Conservation (phyloP, 2,888 invertebrate genomes). For the Magallana nippona region DNA sequence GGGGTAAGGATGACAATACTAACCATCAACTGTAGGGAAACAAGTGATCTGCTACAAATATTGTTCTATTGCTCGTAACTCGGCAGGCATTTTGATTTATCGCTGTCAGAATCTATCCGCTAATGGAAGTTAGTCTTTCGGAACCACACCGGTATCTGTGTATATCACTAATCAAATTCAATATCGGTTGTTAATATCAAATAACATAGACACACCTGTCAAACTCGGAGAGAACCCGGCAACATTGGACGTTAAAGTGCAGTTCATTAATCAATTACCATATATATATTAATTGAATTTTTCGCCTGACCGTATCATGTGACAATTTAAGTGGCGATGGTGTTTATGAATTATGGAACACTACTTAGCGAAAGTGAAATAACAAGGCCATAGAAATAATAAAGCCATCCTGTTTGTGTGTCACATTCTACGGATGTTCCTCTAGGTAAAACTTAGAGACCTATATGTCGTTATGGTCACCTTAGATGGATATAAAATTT, state of each 20-base stretch:
- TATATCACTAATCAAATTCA: conserved; percentile 7
- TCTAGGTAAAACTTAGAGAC: no score
- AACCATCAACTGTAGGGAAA: not conserved
- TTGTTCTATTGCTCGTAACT: conserved; percentile 10
- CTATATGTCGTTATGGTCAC: no score
- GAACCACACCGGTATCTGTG: not conserved
- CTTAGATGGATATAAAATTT: no score
- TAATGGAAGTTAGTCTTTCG: conserved; percentile 31
- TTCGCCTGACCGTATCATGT: not conserved
- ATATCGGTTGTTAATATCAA: not conserved
- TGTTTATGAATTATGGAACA: not conserved
- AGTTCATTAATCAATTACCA: not conserved
- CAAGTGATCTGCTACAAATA: conserved; percentile 12
- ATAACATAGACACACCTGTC: conserved; percentile 18
- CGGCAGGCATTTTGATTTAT: conserved; percentile 29
- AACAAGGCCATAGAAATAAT: not conserved
- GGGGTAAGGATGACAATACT: not conserved
- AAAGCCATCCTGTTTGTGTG: not conserved
- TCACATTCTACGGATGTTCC: no score
- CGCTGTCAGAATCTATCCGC: conserved; percentile 14
- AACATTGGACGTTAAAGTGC: not conserved
- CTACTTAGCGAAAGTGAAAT: not conserved
- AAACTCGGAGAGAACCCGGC: not conserved
- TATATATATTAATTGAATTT: conserved; percentile 4
- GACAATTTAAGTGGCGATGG: not conserved